Conservation (phyloP, 1,140 invertebrate species). For the Agrypnia vestita region DNA sequence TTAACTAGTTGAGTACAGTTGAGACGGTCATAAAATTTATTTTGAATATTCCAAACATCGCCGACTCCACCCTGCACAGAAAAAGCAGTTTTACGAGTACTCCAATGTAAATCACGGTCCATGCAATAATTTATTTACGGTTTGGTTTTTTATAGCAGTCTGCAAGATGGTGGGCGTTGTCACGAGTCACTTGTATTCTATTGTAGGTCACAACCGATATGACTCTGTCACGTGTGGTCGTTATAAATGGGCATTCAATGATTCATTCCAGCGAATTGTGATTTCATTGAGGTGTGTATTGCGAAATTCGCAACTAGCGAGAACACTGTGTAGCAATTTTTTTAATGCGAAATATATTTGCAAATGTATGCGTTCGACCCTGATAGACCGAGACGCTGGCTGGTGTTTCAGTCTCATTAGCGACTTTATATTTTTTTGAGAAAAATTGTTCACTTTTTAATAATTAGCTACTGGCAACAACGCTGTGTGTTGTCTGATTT, state of each 20-base stretch:
- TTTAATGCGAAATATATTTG: not conserved
- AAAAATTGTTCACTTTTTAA: no score
- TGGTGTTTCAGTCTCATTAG: conserved; percentile 3
- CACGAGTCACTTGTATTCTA: not conserved
- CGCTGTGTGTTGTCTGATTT: no score
- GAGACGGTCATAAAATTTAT: no score
- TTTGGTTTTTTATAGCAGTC: no score
- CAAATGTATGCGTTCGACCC: conserved; percentile 9
- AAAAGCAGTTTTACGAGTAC: no score
- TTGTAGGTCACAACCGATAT: conserved; percentile 17
- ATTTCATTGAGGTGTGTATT: conserved; percentile 10
- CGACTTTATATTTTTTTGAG: not conserved
- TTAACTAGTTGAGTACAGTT: no score
- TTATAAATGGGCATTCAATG: conserved; percentile 14
- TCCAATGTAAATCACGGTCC: no score
- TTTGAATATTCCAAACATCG: no score
- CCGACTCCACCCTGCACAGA: no score
- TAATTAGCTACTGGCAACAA: no score
- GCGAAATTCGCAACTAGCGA: conserved; percentile 1
- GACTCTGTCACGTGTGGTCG: conserved; percentile 1
- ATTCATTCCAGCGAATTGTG: conserved; percentile 18
- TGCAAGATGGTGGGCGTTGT: no score
- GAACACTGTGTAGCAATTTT: not conserved
- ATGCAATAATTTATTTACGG: no score
- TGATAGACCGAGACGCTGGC: not conserved